Conservation (phyloP, 2,113 vertebrate species). For the Saccopteryx bilineata region DNA sequence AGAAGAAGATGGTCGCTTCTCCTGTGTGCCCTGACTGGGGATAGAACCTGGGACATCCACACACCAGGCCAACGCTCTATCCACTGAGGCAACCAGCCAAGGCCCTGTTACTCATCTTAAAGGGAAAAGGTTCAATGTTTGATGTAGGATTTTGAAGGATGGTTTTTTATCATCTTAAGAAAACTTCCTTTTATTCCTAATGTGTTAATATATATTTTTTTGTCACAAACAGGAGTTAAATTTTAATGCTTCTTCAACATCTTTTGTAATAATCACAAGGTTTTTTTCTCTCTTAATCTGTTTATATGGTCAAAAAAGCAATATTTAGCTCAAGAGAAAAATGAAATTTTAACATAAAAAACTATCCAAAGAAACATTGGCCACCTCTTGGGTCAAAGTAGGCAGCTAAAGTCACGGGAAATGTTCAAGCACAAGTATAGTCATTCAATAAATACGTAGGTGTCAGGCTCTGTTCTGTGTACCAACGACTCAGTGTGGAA, state of each 20-base stretch:
- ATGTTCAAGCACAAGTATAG: conserved; percentile 15
- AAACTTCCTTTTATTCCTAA: conserved; percentile 56
- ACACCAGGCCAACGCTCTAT: no score
- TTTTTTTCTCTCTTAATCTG: conserved; percentile 18
- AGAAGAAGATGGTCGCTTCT: no score
- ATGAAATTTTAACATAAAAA: conserved; percentile 42
- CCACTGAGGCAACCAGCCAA: no score
- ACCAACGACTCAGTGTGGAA: not conserved
- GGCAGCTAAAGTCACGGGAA: not conserved
- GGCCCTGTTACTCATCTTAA: conserved; percentile 58
- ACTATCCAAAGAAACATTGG: not conserved
- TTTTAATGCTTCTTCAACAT: conserved; percentile 59
- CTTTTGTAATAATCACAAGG: conserved; percentile 43
- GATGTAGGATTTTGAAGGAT: conserved; percentile 43
- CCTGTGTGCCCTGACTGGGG: no score
- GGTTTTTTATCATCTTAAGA: conserved; percentile 37
- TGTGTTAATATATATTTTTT: not conserved
- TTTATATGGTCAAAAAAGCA: conserved; percentile 54
- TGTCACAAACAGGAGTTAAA: conserved; percentile 38
- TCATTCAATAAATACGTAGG: conserved; percentile 4
- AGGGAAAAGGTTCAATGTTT: conserved; percentile 50
- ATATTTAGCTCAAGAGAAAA: conserved; percentile 60
- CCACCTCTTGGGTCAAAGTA: conserved; percentile 29
- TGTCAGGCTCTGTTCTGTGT: conserved; percentile 27
- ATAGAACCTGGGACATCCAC: no score